A percentile compares a stretch with the other conserved stretches of the same genome.
Conservation (phyloP, 2,113 vertebrate species). For the Podocnemis expansa region DNA sequence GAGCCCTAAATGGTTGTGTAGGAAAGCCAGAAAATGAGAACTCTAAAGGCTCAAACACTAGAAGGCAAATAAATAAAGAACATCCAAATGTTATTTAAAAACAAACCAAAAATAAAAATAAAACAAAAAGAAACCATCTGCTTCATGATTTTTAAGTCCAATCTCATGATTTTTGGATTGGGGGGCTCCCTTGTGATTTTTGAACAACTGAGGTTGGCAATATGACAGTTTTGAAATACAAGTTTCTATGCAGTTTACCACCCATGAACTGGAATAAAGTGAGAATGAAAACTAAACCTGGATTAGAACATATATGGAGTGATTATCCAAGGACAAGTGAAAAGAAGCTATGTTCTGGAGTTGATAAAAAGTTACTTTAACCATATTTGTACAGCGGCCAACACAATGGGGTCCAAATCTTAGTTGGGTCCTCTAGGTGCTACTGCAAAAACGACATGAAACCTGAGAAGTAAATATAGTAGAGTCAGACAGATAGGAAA, state of each 20-base stretch:
- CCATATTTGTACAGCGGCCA: background rate
- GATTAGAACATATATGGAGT: background rate
- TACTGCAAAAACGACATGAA: background rate
- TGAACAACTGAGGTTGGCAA: background rate
- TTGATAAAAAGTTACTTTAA: slow-evolving; percentile 7
- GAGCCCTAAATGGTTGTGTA: background rate
- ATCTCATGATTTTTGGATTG: background rate
- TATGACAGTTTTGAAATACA: background rate
- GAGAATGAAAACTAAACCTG: background rate
- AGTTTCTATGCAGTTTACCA: background rate
- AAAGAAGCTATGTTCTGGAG: background rate
- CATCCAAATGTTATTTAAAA: background rate
- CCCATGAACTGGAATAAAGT: background rate
- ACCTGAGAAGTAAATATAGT: background rate
- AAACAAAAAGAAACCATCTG: too few relatives aligned
- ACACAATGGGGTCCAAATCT: background rate
- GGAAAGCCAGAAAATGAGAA: background rate
- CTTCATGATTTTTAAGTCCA: background rate
- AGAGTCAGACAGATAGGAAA: background rate
- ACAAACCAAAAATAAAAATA: too few relatives aligned
- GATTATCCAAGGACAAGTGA: background rate
- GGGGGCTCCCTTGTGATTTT: background rate
- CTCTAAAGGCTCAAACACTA: background rate
- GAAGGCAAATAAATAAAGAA: slow-evolving; percentile 10
- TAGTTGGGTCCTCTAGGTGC: background rate